These are phyloP conservation scores for Artibeus jamaicensis DNA, from an alignment of 2,797 vertebrate species.

Conservation along the genomic window DNA sequence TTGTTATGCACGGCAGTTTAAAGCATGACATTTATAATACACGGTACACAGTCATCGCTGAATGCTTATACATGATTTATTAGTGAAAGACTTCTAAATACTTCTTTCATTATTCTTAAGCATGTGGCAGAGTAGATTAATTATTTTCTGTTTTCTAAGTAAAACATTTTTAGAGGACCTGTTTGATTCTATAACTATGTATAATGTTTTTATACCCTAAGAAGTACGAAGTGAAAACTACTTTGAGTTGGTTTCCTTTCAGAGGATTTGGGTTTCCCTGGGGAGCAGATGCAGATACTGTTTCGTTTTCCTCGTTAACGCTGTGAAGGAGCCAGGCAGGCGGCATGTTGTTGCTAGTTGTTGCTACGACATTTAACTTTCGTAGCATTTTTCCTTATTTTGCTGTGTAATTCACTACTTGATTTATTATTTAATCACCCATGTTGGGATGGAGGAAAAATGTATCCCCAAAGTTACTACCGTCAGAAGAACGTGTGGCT, in stretches of 20 bases:
- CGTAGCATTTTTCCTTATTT: neutral
- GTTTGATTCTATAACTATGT: neutral
- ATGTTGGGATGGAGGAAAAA: neutral
- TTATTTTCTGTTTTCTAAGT: conserved; percentile 31
- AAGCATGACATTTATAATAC: neutral
- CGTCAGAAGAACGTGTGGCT: neutral
- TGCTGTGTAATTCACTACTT: neutral
- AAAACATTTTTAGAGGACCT: neutral
- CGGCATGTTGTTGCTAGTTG: neutral
- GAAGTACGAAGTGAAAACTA: neutral
- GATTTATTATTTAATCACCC: neutral
- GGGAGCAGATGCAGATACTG: neutral
- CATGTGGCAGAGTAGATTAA: neutral
- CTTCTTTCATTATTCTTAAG: neutral
- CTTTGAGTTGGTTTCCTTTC: neutral
- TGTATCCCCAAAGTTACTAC: neutral
- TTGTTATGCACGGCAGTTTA: neutral
- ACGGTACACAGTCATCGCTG: neutral
- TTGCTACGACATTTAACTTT: neutral
- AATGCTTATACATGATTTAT: neutral
- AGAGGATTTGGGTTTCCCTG: neutral
- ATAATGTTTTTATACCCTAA: neutral
- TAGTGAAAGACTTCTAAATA: neutral
- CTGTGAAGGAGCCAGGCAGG: neutral
- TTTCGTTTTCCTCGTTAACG: neutral